Base-by-base conservation (phyloP, 92 coral and sea anemone species). In the Nematostella vectensis region DNA sequence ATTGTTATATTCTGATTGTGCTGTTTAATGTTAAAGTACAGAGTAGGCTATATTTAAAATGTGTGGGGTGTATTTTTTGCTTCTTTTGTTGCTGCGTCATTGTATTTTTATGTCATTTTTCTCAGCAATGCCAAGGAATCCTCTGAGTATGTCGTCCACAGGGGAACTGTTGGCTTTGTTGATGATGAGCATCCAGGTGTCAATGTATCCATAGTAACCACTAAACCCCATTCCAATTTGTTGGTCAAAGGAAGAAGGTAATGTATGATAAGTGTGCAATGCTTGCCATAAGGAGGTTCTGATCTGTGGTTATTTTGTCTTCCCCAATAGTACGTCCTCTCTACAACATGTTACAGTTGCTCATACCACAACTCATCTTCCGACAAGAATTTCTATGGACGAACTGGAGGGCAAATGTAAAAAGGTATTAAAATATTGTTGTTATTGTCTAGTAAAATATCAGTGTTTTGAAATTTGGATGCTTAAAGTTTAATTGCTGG, bases 111-210 rank as follows among this genome's bases (percentile, higher is more conserved):
- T n/a, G n/a, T n/a, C n/a, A n/a, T n/a, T n/a, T n/a, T n/a, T n/a
- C n/a, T n/a, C n/a, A n/a, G n/a, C n/a, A n/a, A n/a, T n/a, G n/a
- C n/a, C n/a, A n/a, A n/a, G n/a, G n/a, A n/a, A n/a, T n/a, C n/a
- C n/a, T n/a, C n/a, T n/a, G n/a, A n/a, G n/a, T n/a, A n/a, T n/a
- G n/a, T n/a, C n/a, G n/a, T n/a, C n/a, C 70, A 79, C n/a, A 81
- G 55, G 18, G 95, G 88, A 19, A 68, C 68, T 36, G 29, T 85
- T n/a, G 71, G 87, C 19, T 76, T 66, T 63, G 55, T 71, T 57
- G 83, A 71, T 50, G 66, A 48, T 4, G 52, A 60, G 3, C 75
- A 79, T 56, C 94, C 83, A 11, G 88, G 78, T 29, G 76, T 80
- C 36, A 80, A 72, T 54, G 83, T 80, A 1, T 64, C 83, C 25